phyloP scores from a whole-genome alignment of 2,888 invertebrate species.

The Glaucopsyche alexis region DNA sequence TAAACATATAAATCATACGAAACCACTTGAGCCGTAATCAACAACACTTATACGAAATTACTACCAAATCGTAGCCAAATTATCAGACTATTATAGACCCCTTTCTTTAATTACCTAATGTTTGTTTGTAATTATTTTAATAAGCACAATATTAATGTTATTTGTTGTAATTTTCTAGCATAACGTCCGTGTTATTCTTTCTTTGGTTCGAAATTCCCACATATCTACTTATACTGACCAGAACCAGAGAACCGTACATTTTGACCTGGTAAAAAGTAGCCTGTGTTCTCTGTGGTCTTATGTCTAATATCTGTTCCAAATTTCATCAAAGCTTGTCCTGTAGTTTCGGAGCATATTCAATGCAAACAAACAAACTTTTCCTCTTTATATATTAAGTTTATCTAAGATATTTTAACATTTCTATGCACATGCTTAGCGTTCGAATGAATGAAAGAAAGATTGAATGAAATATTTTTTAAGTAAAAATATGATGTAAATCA shows the following conservation, averaged over 20 bases:
- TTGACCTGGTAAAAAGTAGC: too few species aligned
- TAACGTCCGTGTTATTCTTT: slow-evolving; percentile 44
- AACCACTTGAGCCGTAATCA: slow-evolving; percentile 48
- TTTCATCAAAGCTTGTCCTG: too few species aligned
- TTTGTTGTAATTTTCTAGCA: slow-evolving; percentile 63
- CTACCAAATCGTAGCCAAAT: slow-evolving; percentile 59
- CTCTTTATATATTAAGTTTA: too few species aligned
- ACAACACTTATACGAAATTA: slow-evolving; percentile 70
- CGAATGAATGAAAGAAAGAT: not conserved
- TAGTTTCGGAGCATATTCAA: too few species aligned
- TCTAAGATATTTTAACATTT: too few species aligned
- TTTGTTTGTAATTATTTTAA: slow-evolving; percentile 72
- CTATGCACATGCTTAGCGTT: too few species aligned
- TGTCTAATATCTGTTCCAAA: too few species aligned
- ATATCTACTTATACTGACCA: too few species aligned
- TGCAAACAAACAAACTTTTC: too few species aligned
- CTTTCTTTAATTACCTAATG: slow-evolving; percentile 77
- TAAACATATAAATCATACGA: slow-evolving; percentile 2
- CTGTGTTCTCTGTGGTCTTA: too few species aligned
- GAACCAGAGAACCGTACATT: too few species aligned
- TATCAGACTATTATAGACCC: slow-evolving; percentile 75
- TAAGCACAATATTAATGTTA: slow-evolving; percentile 63
- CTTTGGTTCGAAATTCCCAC: slow-evolving; percentile 23
- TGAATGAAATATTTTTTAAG: not conserved
- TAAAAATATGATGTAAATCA: not conserved